phyloP scores from a whole-genome alignment of 1,140 invertebrate species.

The Zaprionus taronus region DNA sequence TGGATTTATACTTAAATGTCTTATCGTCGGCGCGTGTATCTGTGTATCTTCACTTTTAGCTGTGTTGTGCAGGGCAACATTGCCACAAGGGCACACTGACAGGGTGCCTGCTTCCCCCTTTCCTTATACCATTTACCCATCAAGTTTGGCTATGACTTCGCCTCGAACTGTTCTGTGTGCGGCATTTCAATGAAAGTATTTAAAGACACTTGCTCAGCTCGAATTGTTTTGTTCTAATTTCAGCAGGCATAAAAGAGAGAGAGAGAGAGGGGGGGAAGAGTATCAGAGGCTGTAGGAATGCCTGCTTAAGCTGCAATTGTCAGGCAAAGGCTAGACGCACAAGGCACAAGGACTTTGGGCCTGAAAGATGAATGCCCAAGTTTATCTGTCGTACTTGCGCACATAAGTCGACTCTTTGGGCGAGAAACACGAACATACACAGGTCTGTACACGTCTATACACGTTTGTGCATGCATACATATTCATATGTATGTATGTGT shows the following conservation, averaged over 20 bases:
- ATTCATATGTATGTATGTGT: neutral
- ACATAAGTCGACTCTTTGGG: neutral
- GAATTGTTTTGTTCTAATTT: constrained; percentile 41
- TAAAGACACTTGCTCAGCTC: constrained; percentile 41
- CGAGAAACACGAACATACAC: neutral
- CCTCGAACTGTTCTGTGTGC: constrained; percentile 22
- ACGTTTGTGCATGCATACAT: neutral
- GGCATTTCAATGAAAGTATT: constrained; percentile 51
- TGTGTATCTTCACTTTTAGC: constrained; percentile 28
- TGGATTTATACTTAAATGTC: constrained; percentile 50
- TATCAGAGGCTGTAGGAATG: neutral
- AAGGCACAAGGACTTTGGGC: constrained; percentile 22
- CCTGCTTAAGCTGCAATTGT: constrained; percentile 37
- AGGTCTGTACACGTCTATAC: neutral
- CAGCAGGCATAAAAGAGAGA: neutral
- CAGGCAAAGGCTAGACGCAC: constrained; percentile 6
- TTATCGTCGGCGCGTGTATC: constrained; percentile 45
- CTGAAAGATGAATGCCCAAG: constrained; percentile 33
- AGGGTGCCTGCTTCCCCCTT: too few relatives aligned
- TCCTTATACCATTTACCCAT: neutral
- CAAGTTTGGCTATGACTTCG: constrained; percentile 30
- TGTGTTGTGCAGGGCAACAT: constrained; percentile 13
- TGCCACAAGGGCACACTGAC: constrained; percentile 28
- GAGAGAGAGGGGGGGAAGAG: neutral
- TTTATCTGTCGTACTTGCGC: constrained; percentile 30